Evolutionary conservation across 2,113 vertebrate genomes (phyloP).

Genomic region (Siniperca chuatsi): DNA sequence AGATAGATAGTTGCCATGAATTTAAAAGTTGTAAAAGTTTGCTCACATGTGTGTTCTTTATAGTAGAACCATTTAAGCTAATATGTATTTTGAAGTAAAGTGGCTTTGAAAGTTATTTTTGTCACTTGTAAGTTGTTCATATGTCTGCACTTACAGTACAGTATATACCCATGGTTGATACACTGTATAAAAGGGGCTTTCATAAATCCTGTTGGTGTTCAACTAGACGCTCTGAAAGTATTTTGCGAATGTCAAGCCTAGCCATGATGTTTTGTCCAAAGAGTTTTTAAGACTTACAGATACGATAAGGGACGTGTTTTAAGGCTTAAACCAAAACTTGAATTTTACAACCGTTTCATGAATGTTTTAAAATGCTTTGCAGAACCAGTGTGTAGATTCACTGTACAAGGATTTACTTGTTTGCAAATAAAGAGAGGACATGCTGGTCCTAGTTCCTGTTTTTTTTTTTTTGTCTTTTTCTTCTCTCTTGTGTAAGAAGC

Average conservation of each 20-base stretch:
- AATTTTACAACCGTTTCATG: conserved; percentile 71
- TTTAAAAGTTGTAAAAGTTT: conserved; percentile 44
- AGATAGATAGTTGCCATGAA: conserved; percentile 21
- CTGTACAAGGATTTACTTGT: conserved; percentile 71
- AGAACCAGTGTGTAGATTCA: conserved; percentile 53
- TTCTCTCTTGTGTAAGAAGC: not conserved
- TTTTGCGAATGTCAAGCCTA: conserved; percentile 49
- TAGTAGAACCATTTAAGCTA: conserved; percentile 18
- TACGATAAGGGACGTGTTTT: conserved; percentile 22
- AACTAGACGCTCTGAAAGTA: conserved; percentile 11
- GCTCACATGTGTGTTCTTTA: conserved; percentile 29
- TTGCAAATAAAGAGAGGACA: conserved; percentile 75
- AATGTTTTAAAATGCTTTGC: conserved; percentile 67
- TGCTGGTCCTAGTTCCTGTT: conserved; percentile 12
- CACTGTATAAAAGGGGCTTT: conserved; percentile 10
- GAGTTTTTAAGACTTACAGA: conserved; percentile 24
- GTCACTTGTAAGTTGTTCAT: conserved; percentile 19
- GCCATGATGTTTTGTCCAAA: conserved; percentile 38
- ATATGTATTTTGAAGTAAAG: conserved; percentile 17
- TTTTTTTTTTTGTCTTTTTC: not conserved
- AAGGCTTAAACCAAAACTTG: conserved; percentile 74
- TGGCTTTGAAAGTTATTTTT: conserved; percentile 27
- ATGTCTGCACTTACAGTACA: conserved; percentile 15
- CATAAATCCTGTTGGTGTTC: conserved; percentile 24
- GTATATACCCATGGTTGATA: conserved; percentile 8